Conservation (phyloP, 1,140 invertebrate genomes). For the Olivierus martensii region DNA sequence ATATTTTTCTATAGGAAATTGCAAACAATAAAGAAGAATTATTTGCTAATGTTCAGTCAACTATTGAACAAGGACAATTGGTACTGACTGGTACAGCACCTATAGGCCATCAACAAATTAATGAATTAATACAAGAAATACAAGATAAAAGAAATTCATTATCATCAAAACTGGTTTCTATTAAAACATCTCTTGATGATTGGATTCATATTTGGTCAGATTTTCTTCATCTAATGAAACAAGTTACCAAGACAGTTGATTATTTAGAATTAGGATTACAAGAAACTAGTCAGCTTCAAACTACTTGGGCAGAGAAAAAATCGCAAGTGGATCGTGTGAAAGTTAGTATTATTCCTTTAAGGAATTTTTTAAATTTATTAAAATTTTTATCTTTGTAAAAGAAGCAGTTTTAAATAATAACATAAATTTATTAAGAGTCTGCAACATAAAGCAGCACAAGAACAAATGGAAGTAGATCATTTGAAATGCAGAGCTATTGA, state of each 20-base stretch:
- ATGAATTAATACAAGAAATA: slow-evolving; percentile 60
- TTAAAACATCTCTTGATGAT: slow-evolving; percentile 71
- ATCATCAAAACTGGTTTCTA: slow-evolving; percentile 74
- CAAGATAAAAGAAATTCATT: slow-evolving; percentile 82
- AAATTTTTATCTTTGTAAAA: neutral
- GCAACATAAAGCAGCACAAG: slow-evolving; percentile 76
- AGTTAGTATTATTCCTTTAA: slow-evolving; percentile 24
- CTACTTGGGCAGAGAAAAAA: slow-evolving; percentile 68
- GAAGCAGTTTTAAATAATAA: neutral
- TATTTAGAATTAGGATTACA: slow-evolving; percentile 54
- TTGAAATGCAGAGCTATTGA: slow-evolving; percentile 73
- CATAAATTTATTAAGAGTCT: slow-evolving; percentile 34
- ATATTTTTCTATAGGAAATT: too few species aligned
- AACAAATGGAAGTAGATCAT: slow-evolving; percentile 82
- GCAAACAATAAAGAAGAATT: slow-evolving; percentile 81
- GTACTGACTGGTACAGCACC: slow-evolving; percentile 87
- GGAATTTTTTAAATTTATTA: neutral
- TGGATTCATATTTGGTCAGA: slow-evolving; percentile 74
- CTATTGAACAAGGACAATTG: slow-evolving; percentile 75
- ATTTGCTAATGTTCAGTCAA: slow-evolving; percentile 65
- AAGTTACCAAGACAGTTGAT: slow-evolving; percentile 64
- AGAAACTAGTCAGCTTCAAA: slow-evolving; percentile 58
- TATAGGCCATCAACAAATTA: slow-evolving; percentile 68
- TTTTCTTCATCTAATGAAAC: slow-evolving; percentile 71
- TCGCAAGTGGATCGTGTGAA: slow-evolving; percentile 71